Conservation (phyloP, 2,888 invertebrate genomes). For the Acleris sparsana region DNA sequence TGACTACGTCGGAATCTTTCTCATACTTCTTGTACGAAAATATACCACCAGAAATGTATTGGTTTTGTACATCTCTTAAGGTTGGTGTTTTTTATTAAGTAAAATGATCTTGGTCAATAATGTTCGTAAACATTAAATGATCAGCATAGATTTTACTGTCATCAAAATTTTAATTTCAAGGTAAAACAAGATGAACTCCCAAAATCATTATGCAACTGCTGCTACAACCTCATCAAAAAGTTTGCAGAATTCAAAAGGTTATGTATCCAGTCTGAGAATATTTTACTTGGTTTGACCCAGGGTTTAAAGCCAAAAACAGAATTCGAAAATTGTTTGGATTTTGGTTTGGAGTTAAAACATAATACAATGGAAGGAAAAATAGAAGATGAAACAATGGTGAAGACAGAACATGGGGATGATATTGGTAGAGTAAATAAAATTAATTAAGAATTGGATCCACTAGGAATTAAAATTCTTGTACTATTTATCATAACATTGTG, state of each 20-base stretch:
- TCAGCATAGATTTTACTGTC: too few species aligned
- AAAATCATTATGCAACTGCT: conserved; percentile 64
- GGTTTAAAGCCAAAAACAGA: neutral
- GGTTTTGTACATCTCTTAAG: conserved; percentile 73
- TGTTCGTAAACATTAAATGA: neutral
- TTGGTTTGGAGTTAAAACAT: conserved; percentile 9
- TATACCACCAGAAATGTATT: conserved; percentile 63
- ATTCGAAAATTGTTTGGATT: conserved; percentile 1
- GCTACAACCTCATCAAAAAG: conserved; percentile 61
- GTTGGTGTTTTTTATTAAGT: conserved; percentile 46
- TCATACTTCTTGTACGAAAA: conserved; percentile 61
- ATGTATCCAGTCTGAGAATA: conserved; percentile 67
- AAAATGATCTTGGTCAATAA: neutral
- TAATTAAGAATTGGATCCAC: too few species aligned
- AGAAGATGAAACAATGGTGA: conserved; percentile 3
- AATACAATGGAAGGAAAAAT: conserved; percentile 1
- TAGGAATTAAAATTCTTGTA: too few species aligned
- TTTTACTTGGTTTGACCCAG: conserved; percentile 41
- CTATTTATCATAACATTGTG: too few species aligned
- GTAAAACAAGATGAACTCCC: conserved; percentile 62
- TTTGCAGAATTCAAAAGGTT: conserved; percentile 67
- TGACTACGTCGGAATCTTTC: conserved; percentile 59
- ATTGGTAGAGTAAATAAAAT: conserved; percentile 8
- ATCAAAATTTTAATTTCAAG: conserved; percentile 48
- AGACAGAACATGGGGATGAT: conserved; percentile 14